Evolutionary conservation across 2,888 invertebrate species (phyloP).

Genomic region (Cantharis flavilabris): DNA sequence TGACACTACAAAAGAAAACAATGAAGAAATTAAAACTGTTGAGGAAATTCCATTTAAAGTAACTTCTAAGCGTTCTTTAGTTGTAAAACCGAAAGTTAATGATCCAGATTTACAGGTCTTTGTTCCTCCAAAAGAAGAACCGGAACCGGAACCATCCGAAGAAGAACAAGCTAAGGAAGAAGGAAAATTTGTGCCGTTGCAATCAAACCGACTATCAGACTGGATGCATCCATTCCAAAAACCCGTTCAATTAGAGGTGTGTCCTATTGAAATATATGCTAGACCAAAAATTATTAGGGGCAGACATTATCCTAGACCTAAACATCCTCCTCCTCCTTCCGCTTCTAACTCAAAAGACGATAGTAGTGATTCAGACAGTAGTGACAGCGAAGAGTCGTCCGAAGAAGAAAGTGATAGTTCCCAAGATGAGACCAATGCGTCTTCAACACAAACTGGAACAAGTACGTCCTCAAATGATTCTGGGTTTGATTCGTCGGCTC

Average conservation of each 20-base stretch:
- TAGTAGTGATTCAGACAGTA: slow-evolving; percentile 40
- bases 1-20: background rate
- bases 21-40: background rate
- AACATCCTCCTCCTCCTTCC: slow-evolving; percentile 34
- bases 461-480: slow-evolving; percentile 84
- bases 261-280: slow-evolving; percentile 52
- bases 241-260: slow-evolving; percentile 51
- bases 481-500: slow-evolving; percentile 75
- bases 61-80: slow-evolving; percentile 50
- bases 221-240: slow-evolving; percentile 53
- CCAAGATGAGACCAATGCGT: slow-evolving; percentile 42
- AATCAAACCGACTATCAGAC: slow-evolving; percentile 51
- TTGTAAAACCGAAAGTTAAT: slow-evolving; percentile 47
- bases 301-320: slow-evolving; percentile 50
- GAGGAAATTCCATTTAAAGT: slow-evolving; percentile 29
- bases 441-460: slow-evolving; percentile 58
- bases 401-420: slow-evolving; percentile 29
- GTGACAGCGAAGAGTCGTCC: slow-evolving; percentile 49
- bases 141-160: slow-evolving; percentile 47
- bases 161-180: slow-evolving; percentile 52
- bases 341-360: slow-evolving; percentile 13
- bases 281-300: slow-evolving; percentile 52
- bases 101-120: slow-evolving; percentile 53
- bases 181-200: slow-evolving; percentile 52
- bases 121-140: slow-evolving; percentile 34